Conservation (phyloP, 2,113 vertebrate species). For the Scalopus aquaticus region DNA sequence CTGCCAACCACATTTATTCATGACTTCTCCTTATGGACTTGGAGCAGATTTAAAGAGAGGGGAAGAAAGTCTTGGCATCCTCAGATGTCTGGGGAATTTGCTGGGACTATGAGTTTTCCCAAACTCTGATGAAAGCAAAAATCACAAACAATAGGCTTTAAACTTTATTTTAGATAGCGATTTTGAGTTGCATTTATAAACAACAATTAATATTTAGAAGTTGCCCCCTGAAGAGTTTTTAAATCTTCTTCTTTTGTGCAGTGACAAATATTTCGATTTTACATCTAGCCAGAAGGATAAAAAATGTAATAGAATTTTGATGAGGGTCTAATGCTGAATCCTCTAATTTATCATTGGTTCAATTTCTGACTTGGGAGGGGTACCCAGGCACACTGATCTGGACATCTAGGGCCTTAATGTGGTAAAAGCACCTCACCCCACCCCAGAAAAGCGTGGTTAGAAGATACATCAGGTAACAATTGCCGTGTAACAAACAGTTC, state of each 20-base stretch:
- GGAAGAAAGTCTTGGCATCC: constrained; percentile 45
- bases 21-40: constrained; percentile 52
- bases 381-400: not conserved
- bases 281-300: constrained; percentile 12
- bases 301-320: constrained; percentile 9
- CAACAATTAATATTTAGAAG: constrained; percentile 8
- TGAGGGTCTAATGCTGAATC: not conserved
- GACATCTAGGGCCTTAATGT: not conserved
- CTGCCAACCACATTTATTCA: constrained; percentile 46
- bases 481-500: not conserved
- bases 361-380: not conserved
- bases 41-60: constrained; percentile 43
- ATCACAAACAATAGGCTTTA: constrained; percentile 41
- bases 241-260: constrained; percentile 17
- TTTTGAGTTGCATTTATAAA: constrained; percentile 38
- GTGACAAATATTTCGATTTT: constrained; percentile 39
- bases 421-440: not conserved
- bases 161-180: constrained; percentile 35
- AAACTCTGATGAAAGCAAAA: constrained; percentile 65
- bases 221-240: not conserved
- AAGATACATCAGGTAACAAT: not conserved
- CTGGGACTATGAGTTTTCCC: constrained; percentile 31
- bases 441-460: not conserved
- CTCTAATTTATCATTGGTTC: not conserved
- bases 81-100: constrained; percentile 42